These are phyloP conservation scores for Tubulanus polymorphus DNA, from an alignment of 2,888 invertebrate species.

Conservation along the genomic window DNA sequence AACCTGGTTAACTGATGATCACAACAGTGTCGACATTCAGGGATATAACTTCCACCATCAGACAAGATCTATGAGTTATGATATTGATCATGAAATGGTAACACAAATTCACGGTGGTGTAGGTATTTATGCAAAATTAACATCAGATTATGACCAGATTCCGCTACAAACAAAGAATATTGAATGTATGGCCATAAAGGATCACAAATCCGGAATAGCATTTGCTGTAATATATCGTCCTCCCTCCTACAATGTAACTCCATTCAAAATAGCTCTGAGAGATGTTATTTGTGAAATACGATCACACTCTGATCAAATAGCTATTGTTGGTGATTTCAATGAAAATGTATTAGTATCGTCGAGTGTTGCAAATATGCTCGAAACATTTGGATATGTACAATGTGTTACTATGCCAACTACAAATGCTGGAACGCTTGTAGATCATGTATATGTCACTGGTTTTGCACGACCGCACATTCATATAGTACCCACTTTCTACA, in stretches of 20 bases:
- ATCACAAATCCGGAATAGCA: not conserved
- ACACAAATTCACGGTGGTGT: not conserved
- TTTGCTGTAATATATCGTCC: not conserved
- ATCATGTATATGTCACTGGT: not conserved
- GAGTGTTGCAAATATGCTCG: not conserved
- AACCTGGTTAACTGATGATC: not conserved
- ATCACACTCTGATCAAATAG: not conserved
- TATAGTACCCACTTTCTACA: too few species aligned
- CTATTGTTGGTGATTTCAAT: not conserved
- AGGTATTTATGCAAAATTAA: slow-evolving; percentile 2
- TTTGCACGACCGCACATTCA: too few species aligned
- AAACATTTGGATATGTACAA: not conserved
- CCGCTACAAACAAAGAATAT: not conserved
- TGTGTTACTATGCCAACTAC: not conserved
- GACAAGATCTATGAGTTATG: not conserved
- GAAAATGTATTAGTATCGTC: not conserved
- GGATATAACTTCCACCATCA: not conserved
- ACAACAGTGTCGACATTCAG: not conserved
- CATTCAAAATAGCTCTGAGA: not conserved
- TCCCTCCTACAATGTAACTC: not conserved
- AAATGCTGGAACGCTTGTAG: not conserved
- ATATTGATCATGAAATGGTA: not conserved
- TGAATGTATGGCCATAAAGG: not conserved
- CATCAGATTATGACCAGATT: not conserved
- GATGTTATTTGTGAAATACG: not conserved